Evolutionary conservation across 2,888 invertebrate species (phyloP).

Genomic region (Drosophila prostipennis): DNA sequence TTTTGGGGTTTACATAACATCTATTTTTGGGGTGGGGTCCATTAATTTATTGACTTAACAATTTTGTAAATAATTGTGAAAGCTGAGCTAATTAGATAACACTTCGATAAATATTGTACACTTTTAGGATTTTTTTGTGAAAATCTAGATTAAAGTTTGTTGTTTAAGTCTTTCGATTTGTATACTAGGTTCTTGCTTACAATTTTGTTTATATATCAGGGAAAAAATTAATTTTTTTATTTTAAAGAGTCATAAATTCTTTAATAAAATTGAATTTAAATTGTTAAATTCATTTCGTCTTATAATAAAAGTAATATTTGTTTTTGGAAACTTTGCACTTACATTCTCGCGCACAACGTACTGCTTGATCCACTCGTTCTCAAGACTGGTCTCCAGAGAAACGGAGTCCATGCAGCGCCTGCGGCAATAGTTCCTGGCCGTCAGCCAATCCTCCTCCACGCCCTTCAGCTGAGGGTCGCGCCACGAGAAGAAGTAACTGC

Average conservation of each 20-base stretch:
- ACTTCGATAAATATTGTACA: not conserved
- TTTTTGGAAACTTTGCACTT: constrained; percentile 70
- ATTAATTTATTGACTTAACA: not conserved
- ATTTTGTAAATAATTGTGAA: not conserved
- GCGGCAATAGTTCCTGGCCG: constrained; percentile 93
- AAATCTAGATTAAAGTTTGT: constrained; percentile 1
- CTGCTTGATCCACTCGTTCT: constrained; percentile 94
- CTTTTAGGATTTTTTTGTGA: not conserved
- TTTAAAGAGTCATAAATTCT: not conserved
- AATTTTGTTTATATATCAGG: not conserved
- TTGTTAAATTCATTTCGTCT: too few relatives aligned
- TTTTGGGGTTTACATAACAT: constrained; percentile 16
- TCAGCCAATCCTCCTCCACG: constrained; percentile 93
- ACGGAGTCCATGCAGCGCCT: constrained; percentile 96
- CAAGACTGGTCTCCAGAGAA: constrained; percentile 92
- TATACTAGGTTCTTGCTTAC: not conserved
- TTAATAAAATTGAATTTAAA: not conserved
- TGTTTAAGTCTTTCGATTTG: constrained; percentile 37
- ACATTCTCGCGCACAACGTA: constrained; percentile 91
- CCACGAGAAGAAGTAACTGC: constrained; percentile 95
- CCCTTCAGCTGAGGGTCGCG: constrained; percentile 90
- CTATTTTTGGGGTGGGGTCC: not conserved
- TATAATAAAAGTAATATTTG: not conserved
- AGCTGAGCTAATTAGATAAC: not conserved
- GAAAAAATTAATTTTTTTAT: not conserved